Conservation (phyloP, 1,140 invertebrate species). For the Zaprionus ornatus region DNA sequence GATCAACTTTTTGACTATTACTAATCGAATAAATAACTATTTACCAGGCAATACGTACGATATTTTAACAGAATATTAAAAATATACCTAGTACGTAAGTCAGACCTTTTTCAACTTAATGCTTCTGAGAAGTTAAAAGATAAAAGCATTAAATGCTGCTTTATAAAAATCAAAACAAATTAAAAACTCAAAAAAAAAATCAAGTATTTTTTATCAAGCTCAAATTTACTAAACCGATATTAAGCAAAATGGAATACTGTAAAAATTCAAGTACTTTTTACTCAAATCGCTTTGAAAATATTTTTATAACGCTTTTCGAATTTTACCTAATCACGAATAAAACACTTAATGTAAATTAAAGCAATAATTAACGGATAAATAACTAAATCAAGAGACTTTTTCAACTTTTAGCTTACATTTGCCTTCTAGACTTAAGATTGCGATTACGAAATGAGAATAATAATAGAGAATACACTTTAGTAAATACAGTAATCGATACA, state of each 20-base stretch:
- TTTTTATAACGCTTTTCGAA: conserved; percentile 79
- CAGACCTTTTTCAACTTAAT: conserved; percentile 68
- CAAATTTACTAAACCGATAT: conserved; percentile 53
- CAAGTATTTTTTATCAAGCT: conserved; percentile 69
- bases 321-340: conserved; percentile 53
- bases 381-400: conserved; percentile 73
- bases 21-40: conserved; percentile 61
- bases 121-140: conserved; percentile 74
- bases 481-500: not conserved
- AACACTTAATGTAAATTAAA: conserved; percentile 62
- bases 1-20: conserved; percentile 76
- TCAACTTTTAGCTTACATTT: conserved; percentile 78
- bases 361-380: conserved; percentile 63
- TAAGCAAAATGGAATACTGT: conserved; percentile 31
- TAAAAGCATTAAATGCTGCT: conserved; percentile 73
- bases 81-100: conserved; percentile 31
- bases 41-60: conserved; percentile 68
- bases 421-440: conserved; percentile 70
- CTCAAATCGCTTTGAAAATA: conserved; percentile 70
- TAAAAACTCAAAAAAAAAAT: conserved; percentile 30
- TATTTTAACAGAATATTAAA: conserved; percentile 57
- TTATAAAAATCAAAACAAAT: conserved; percentile 33
- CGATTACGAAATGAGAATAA: conserved; percentile 28
- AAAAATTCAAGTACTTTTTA: conserved; percentile 55
- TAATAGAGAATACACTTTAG: conserved; percentile 2